Conservation (phyloP, 2,888 invertebrate genomes). For the Coremacera marginata region DNA sequence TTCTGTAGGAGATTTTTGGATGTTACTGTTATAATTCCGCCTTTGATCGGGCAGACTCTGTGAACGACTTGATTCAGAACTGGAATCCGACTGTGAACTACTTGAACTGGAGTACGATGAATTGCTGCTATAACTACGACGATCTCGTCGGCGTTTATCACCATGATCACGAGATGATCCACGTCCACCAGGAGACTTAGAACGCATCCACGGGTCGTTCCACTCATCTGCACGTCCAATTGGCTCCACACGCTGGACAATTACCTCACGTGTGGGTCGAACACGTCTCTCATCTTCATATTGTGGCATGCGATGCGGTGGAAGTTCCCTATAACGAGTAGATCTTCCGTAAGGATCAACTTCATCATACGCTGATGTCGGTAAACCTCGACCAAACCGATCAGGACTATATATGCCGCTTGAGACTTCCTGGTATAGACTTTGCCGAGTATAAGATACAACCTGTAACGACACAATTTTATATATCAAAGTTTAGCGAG, state of each 20-base stretch:
- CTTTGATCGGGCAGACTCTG: conserved; percentile 62
- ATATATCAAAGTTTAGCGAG: neutral
- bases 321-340: conserved; percentile 71
- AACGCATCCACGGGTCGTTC: conserved; percentile 95
- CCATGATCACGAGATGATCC: conserved; percentile 61
- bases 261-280: conserved; percentile 80
- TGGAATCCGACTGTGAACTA: conserved; percentile 81
- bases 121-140: conserved; percentile 67
- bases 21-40: conserved; percentile 60
- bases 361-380: conserved; percentile 63
- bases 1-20: conserved; percentile 58
- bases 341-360: conserved; percentile 69
- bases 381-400: conserved; percentile 59
- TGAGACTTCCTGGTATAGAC: conserved; percentile 53
- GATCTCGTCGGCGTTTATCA: conserved; percentile 63
- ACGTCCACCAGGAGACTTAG: conserved; percentile 75
- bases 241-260: conserved; percentile 77
- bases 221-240: conserved; percentile 84
- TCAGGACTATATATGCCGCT: conserved; percentile 63
- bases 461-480: conserved; percentile 42
- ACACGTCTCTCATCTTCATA: conserved; percentile 73
- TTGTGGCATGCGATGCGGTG: conserved; percentile 72
- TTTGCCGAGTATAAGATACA: conserved; percentile 53
- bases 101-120: conserved; percentile 70
- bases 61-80: conserved; percentile 71